phyloP scores from a whole-genome alignment of 2,797 vertebrate genomes.

The Hippopotamyrus pictus region DNA sequence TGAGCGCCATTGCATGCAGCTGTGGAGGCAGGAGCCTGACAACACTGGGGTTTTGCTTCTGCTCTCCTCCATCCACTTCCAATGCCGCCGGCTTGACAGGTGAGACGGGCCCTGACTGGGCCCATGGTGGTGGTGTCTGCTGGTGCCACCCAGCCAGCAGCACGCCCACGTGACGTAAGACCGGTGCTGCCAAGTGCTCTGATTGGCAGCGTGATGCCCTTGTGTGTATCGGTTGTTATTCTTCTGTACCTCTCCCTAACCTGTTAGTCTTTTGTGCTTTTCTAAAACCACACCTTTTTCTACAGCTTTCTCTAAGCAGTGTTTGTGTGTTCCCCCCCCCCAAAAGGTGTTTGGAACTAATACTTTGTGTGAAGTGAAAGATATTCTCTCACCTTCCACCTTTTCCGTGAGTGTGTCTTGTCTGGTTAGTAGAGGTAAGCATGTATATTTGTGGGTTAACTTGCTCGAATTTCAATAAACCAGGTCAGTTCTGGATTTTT shows the following conservation, averaged over 20 bases:
- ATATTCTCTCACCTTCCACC: not conserved
- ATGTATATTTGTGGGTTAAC: not conserved
- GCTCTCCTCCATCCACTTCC: conserved; percentile 98
- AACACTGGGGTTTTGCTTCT: conserved; percentile 96
- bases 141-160: not conserved
- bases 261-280: not conserved
- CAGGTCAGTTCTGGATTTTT: not conserved
- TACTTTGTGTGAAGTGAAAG: not conserved
- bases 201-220: not conserved
- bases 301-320: not conserved
- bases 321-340: not conserved
- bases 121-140: conserved; percentile 24
- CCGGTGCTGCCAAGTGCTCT: not conserved
- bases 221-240: not conserved
- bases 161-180: not conserved
- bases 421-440: not conserved
- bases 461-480: not conserved
- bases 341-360: not conserved
- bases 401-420: not conserved
- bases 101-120: conserved; percentile 50
- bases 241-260: not conserved
- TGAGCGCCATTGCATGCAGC: conserved; percentile 99
- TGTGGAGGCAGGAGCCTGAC: conserved; percentile 98
- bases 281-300: not conserved
- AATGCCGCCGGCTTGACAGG: conserved; percentile 98